A percentile compares a stretch with the other conserved stretches of the same genome.
Evolutionary conservation across 2,113 vertebrate genomes (phyloP).

Genomic region (Phrynocephalus versicolor): DNA sequence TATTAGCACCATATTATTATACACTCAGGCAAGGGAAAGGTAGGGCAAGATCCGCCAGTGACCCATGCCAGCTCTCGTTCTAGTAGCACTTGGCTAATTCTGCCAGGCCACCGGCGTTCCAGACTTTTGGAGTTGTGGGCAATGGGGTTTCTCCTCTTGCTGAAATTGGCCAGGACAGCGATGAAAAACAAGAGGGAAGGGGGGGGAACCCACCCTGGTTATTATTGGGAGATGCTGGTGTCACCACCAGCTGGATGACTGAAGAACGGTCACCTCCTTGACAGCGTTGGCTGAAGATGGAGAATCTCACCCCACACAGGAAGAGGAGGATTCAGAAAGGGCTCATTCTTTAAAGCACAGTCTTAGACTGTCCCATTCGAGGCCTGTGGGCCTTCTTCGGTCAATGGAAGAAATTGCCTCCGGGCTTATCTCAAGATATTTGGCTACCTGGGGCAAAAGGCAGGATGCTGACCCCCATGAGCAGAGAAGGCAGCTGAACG

Average conservation of each 20-base stretch:
- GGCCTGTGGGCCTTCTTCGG: too few relatives aligned
- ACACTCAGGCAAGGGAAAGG: background rate
- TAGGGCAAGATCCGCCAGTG: background rate
- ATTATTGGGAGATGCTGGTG: too few relatives aligned
- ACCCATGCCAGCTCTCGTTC: slow-evolving; percentile 3
- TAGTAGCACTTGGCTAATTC: background rate
- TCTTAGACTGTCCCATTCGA: too few relatives aligned
- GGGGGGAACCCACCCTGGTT: too few relatives aligned
- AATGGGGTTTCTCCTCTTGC: background rate
- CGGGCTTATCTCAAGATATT: too few relatives aligned
- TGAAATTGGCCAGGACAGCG: background rate
- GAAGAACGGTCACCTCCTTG: background rate
- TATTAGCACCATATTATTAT: too few relatives aligned
- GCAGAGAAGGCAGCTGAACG: too few relatives aligned
- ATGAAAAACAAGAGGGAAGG: background rate
- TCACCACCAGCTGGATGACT: background rate
- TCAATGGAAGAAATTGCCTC: too few relatives aligned
- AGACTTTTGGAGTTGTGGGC: background rate
- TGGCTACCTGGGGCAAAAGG: too few relatives aligned
- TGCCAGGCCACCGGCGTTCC: background rate
- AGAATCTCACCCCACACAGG: background rate
- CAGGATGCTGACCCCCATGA: too few relatives aligned
- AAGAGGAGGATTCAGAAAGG: background rate
- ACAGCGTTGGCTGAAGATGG: too few relatives aligned
- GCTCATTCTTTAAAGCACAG: too few relatives aligned